Evolutionary conservation across 2,888 invertebrate genomes (phyloP), one percentile per base, ranked within the genome.

Genomic region (Dolomedes plantarius): DNA sequence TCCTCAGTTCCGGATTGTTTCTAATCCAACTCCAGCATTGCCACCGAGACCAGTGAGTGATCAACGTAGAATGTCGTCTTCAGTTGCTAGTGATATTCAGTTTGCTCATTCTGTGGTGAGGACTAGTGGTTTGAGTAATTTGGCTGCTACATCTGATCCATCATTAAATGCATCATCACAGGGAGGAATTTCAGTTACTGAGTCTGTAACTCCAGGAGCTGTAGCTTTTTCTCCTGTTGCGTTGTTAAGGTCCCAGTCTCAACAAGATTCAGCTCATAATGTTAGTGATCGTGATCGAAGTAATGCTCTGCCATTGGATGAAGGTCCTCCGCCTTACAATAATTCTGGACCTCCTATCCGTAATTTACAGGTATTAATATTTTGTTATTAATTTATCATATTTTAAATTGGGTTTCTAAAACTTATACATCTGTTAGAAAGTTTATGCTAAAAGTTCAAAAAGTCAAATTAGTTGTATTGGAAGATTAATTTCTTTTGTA

Each of bases 281-380:
- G n/a, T 27, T 28, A 31, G 67, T 13, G 83, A 85, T 11, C 65
- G 67, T 13, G 83, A 85, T 11, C 65, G 71, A 67, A 65, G 19
- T 65, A 64, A 28, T 32, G 80, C 75, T 31, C 29, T 65, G 29
- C 86, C 85, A 0, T 28, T 72, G 27, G 85, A 80, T 64, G 89
- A 88, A 76, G 87, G 88, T 36, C 89, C 88, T 41, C 88, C 78
- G 41, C 89, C 87, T 13, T 87, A 88, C 68, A 86, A 87, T 69
- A 79, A 69, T 62, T 23, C 28, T n/a, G 62, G 36, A 16, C 50
- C 62, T 36, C 65, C 27, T n/a, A 13, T 46, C 7, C 16, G 74
- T n/a, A 75, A 64, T 28, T 28, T 19, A 0, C 74, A 75, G 74
- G 74, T 75, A 31, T 28, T 5, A 9, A 7, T 3, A 19, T n/a